These are phyloP conservation scores for Propithecus deckenii DNA, from an alignment of 2,797 vertebrate genomes.

Conservation along the genomic window DNA sequence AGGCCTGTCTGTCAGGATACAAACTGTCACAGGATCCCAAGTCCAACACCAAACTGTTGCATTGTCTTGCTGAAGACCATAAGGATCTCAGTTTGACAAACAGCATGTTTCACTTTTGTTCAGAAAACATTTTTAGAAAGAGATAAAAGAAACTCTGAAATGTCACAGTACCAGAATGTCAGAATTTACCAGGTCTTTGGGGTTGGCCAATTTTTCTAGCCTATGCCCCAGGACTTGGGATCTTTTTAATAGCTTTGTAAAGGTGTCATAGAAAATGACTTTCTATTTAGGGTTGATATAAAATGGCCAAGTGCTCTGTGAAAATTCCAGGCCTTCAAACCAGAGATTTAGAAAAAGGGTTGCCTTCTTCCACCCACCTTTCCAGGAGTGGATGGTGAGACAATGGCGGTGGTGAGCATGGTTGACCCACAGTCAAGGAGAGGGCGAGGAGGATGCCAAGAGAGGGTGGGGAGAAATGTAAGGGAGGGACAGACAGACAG, in stretches of 20 bases:
- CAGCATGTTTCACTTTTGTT: conserved; percentile 18
- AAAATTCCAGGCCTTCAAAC: conserved; percentile 4
- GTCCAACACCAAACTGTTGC: neutral
- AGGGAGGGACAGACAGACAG: neutral
- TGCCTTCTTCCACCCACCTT: neutral
- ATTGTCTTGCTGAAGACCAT: neutral
- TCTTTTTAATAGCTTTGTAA: conserved; percentile 3
- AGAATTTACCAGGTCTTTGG: neutral
- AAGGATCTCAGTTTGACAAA: neutral
- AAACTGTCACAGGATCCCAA: neutral
- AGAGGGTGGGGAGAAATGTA: accelerated
- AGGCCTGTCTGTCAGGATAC: neutral
- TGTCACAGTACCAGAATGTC: neutral
- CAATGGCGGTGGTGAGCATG: neutral
- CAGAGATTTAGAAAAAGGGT: neutral
- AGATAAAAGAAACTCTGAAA: neutral
- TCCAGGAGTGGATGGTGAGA: neutral
- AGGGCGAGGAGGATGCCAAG: neutral
- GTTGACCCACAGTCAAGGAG: neutral
- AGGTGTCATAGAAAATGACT: neutral
- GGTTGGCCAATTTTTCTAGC: neutral
- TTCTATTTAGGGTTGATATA: conserved; percentile 6
- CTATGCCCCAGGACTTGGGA: neutral
- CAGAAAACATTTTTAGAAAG: neutral
- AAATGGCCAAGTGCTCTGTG: neutral